phyloP scores from a whole-genome alignment of 2,888 invertebrate genomes.

The Ophion costatus region DNA sequence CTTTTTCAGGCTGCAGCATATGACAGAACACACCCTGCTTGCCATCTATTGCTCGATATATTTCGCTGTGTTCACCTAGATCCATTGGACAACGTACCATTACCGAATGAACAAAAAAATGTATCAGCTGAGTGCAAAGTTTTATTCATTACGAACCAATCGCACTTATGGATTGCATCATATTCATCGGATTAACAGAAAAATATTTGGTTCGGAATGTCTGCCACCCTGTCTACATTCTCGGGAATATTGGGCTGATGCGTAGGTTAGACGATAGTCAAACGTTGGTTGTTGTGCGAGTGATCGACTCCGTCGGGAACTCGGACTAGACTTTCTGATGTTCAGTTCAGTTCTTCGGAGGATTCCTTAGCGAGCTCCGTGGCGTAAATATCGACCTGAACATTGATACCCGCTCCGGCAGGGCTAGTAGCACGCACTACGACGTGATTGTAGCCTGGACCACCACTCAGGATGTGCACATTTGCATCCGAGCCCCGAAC shows the following conservation, averaged over 20 bases:
- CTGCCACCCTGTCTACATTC: not conserved
- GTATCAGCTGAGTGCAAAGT: not conserved
- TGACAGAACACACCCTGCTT: conserved; percentile 11
- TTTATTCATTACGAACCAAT: not conserved
- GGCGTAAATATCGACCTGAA: conserved; percentile 67
- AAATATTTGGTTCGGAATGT: not conserved
- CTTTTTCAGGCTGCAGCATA: conserved; percentile 19
- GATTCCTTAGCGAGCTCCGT: not conserved
- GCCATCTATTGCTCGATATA: conserved; percentile 17
- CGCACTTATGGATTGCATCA: too few species aligned
- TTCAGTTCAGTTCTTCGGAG: conserved; percentile 33
- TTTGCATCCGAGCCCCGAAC: conserved; percentile 44
- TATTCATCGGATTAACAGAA: not conserved
- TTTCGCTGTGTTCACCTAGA: not conserved
- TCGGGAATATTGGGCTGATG: not conserved
- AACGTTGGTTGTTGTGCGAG: too few species aligned
- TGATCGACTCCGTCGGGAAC: not conserved
- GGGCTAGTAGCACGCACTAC: conserved; percentile 59
- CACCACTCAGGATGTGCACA: conserved; percentile 64
- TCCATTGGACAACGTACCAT: not conserved
- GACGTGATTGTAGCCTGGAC: conserved; percentile 56
- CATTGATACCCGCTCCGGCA: conserved; percentile 56
- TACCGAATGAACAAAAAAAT: not conserved
- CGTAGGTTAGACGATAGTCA: not conserved
- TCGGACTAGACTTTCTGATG: not conserved